Evolutionary conservation across 2,888 invertebrate genomes (phyloP).

Genomic region (Hemicrepidius hirtus): DNA sequence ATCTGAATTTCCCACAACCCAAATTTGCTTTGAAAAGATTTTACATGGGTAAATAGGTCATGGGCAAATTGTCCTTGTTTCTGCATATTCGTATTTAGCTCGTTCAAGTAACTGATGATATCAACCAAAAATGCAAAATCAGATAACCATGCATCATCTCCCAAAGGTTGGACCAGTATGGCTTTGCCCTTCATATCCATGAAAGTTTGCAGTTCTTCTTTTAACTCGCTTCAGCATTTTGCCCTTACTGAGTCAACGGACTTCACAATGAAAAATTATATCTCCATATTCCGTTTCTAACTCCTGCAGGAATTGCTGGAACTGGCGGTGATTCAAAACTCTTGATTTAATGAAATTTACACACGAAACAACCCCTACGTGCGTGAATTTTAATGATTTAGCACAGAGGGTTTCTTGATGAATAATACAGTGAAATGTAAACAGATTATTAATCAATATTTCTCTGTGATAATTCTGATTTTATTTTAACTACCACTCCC

Average conservation of each 20-base stretch:
- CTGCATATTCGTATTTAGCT: constrained; percentile 42
- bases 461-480: constrained; percentile 39
- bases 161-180: constrained; percentile 29
- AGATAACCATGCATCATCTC: constrained; percentile 43
- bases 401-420: constrained; percentile 57
- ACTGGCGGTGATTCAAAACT: constrained; percentile 58
- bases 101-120: constrained; percentile 39
- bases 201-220: constrained; percentile 36
- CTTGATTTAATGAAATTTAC: constrained; percentile 57
- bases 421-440: constrained; percentile 58
- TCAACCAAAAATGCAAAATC: constrained; percentile 50
- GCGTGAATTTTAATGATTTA: constrained; percentile 49
- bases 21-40: constrained; percentile 46
- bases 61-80: constrained; percentile 38
- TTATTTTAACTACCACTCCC: constrained; percentile 44
- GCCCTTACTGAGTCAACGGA: constrained; percentile 51
- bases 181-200: constrained; percentile 38
- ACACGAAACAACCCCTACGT: constrained; percentile 49
- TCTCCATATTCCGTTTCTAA: constrained; percentile 53
- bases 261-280: constrained; percentile 52
- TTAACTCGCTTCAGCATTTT: constrained; percentile 45
- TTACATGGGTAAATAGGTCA: constrained; percentile 38
- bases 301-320: constrained; percentile 52
- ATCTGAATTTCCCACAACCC: constrained; percentile 45
- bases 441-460: constrained; percentile 44